Evolutionary conservation across 2,888 invertebrate species (phyloP).

Genomic region (Bombyx huttoni): DNA sequence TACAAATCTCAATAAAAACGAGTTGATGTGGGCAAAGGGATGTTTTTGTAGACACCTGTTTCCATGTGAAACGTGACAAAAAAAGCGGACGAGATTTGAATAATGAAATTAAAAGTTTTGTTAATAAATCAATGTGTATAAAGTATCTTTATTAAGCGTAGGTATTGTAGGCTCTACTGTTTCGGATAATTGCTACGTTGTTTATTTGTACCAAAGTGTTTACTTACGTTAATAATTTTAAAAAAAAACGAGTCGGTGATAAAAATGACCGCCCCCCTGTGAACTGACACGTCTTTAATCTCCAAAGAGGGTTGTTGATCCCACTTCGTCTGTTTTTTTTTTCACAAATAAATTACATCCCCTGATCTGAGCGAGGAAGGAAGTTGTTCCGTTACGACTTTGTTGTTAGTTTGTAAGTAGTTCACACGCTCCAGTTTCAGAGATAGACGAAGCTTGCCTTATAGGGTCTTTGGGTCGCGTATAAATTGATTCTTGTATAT

Average conservation of each 20-base stretch:
- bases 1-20: constrained; percentile 41
- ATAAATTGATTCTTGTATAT: too few relatives aligned
- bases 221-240: too few relatives aligned
- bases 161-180: too few relatives aligned
- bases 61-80: constrained; percentile 35
- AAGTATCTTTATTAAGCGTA: background rate
- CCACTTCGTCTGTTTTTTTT: constrained; percentile 2
- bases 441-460: background rate
- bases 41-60: constrained; percentile 61
- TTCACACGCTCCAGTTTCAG: constrained; percentile 11
- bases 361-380: constrained; percentile 26
- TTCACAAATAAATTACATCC: constrained; percentile 14
- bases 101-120: too few relatives aligned
- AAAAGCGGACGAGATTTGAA: background rate
- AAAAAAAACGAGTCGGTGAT: constrained; percentile 3
- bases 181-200: background rate
- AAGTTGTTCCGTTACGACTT: constrained; percentile 24
- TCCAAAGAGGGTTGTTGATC: constrained; percentile 1
- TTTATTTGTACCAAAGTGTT: background rate
- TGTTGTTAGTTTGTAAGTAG: constrained; percentile 7
- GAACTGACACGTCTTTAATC: constrained; percentile 10
- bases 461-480: too few relatives aligned
- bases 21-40: constrained; percentile 41
- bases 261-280: constrained; percentile 2
- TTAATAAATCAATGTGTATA: too few relatives aligned